Conservation (phyloP, 2,797 vertebrate genomes). For the Phalanger gymnotis region DNA sequence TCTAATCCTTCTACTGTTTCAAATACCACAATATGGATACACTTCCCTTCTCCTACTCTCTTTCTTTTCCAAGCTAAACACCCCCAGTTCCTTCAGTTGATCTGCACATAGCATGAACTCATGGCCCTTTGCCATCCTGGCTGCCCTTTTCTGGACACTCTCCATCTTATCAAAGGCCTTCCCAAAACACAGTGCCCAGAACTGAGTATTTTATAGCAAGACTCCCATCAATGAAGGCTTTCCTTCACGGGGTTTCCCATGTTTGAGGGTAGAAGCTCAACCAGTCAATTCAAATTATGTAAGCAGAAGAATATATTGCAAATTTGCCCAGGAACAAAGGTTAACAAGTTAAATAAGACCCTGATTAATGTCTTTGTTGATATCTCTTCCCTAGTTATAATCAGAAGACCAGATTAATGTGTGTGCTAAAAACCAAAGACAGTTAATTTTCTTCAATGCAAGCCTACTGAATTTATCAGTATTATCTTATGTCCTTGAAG, state of each 20-base stretch:
- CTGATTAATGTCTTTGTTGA: background rate
- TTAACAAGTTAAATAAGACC: background rate
- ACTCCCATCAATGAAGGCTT: background rate
- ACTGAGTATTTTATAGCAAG: background rate
- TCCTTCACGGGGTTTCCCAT: background rate
- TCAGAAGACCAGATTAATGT: background rate
- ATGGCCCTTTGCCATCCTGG: background rate
- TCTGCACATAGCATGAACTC: background rate
- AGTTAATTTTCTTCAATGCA: background rate
- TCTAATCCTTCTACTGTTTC: background rate
- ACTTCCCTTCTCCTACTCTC: background rate
- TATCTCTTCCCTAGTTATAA: background rate
- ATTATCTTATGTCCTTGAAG: background rate
- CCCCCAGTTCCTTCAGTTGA: background rate
- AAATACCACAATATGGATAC: background rate
- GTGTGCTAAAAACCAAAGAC: background rate
- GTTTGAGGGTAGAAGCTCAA: background rate
- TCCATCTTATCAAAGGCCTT: background rate
- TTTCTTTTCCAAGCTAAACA: background rate
- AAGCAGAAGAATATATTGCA: background rate
- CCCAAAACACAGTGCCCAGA: background rate
- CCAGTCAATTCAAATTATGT: background rate
- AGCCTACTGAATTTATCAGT: background rate
- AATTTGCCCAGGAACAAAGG: background rate
- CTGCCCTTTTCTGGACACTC: background rate